Evolutionary conservation across 2,797 vertebrate species (phyloP).

Genomic region (Hoplostethus atlanticus): DNA sequence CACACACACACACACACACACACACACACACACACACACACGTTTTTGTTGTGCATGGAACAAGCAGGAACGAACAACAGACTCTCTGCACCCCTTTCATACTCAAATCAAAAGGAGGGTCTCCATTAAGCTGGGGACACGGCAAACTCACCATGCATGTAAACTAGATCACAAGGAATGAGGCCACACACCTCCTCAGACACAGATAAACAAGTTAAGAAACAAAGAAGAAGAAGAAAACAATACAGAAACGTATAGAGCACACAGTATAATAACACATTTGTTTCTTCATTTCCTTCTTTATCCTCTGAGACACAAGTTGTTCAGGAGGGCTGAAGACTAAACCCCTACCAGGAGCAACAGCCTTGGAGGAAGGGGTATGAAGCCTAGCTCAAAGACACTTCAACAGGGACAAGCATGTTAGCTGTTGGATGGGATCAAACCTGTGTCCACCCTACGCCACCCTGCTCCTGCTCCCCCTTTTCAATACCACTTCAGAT

Average conservation of each 20-base stretch:
- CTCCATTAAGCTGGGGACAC: not conserved
- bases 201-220: conserved; percentile 11
- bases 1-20: conserved; percentile 5
- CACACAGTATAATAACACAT: no score
- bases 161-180: conserved; percentile 47
- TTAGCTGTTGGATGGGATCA: not conserved
- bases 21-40: not conserved
- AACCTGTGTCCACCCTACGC: not conserved
- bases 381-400: not conserved
- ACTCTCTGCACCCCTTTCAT: conserved; percentile 10
- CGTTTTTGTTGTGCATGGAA: not conserved
- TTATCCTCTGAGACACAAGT: no score
- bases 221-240: conserved; percentile 4
- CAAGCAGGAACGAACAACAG: conserved; percentile 5
- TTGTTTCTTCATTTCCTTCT: no score
- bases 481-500: not conserved
- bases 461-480: no score
- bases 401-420: not conserved
- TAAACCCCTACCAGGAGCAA: not conserved
- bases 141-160: conserved; percentile 28
- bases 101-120: not conserved
- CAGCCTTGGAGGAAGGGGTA: not conserved
- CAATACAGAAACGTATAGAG: conserved; percentile 2
- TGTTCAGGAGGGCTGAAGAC: not conserved
- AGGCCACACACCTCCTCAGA: conserved; percentile 6